Percentiles rank a stretch among this genome's conserved stretches.
phyloP scores from a whole-genome alignment of 2,888 invertebrate species.

The Chloromyia formosa region DNA sequence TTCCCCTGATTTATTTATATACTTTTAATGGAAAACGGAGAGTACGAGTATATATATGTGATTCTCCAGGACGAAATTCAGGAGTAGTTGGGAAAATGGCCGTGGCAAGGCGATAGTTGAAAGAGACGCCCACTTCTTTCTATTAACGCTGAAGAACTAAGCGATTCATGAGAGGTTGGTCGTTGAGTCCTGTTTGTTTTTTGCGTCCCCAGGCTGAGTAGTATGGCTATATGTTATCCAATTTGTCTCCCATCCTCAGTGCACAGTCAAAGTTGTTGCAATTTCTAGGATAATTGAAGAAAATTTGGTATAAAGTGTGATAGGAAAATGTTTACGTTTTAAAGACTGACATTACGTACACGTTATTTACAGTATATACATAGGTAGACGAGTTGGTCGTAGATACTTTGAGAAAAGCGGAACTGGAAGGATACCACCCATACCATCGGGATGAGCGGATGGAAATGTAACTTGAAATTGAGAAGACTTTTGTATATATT shows the following conservation, averaged over 20 bases:
- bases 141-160: conserved; percentile 20
- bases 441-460: not conserved
- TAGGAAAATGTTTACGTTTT: conserved; percentile 13
- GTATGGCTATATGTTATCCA: not conserved
- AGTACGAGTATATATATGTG: not conserved
- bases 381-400: too few species aligned
- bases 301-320: conserved; percentile 34
- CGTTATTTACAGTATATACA: too few species aligned
- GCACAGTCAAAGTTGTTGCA: not conserved
- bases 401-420: too few species aligned
- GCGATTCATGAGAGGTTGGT: conserved; percentile 1
- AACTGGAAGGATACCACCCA: too few species aligned
- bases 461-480: not conserved
- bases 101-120: conserved; percentile 8
- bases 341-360: not conserved
- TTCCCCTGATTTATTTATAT: conserved; percentile 9
- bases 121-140: conserved; percentile 33
- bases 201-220: not conserved
- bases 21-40: not conserved
- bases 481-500: not conserved
- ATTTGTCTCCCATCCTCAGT: not conserved
- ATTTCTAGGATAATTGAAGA: conserved; percentile 24
- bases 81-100: not conserved
- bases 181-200: not conserved
- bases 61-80: not conserved